Evolutionary conservation across 2,888 invertebrate genomes (phyloP), one percentile per base, ranked within the genome.

Genomic region (Epinotia demarniana): DNA sequence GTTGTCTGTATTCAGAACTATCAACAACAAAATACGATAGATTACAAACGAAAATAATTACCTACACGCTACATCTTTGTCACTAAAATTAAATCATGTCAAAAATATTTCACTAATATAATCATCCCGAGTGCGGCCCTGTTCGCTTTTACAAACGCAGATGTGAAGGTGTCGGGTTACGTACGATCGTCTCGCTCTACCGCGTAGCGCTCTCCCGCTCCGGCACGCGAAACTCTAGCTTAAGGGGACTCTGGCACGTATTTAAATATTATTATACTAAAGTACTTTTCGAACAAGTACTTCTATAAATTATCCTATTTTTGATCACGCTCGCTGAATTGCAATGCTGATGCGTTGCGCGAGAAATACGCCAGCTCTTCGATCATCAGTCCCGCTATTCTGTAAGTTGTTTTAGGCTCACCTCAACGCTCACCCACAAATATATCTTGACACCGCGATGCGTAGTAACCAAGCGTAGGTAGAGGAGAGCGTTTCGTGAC

Each of bases 91-190:
- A 1, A 61, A 73, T 66, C 18, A 73, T 78, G 79, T 79, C 80
- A 81, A 76, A 79, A 81, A 80, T 79, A 83, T 82, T 82, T 79
- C 81, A 82, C 81, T 83, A 80, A 83, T 33, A 82, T 81, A 84
- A 83, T 81, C 77, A 77, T 77, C 77, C 84, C 77, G 78, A 87
- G 80, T 88, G 72, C 88, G 82, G 80, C 87, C 85, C 90, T 90
- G 90, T 82, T 79, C 83, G 87, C 91, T 90, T 92, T 91, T 89
- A 90, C 88, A 86, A 81, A 84, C 89, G 90, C 92, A 92, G 92
- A 92, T 93, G 92, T 90, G 87, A 82, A 81, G 88, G 90, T 92
- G 82, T 93, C 91, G 64, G 81, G 87, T 93, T 92, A 89, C 92
- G 77, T 83, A 74, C 57, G 49, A 71, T 82, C 77, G 81, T 90